A percentile compares a stretch with the other conserved stretches of the same genome.
phyloP scores from a whole-genome alignment of 2,888 invertebrate species.

The Leptura quadrifasciata region DNA sequence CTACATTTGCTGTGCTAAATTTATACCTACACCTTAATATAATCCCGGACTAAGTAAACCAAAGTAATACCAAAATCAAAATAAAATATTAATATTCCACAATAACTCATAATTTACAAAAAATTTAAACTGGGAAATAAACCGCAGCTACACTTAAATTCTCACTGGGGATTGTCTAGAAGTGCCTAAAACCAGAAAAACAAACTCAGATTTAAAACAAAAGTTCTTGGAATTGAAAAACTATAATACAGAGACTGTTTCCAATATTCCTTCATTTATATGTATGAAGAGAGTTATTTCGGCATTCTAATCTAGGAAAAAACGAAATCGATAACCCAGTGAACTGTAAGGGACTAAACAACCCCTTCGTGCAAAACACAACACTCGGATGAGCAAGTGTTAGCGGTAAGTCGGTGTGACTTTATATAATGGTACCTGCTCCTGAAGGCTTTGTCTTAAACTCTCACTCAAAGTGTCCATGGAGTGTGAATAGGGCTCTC shows the following conservation, averaged over 20 bases:
- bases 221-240: conserved; percentile 8
- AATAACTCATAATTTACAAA: no score
- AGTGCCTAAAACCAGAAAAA: not conserved
- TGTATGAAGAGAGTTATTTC: conserved; percentile 17
- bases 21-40: no score
- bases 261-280: conserved; percentile 14
- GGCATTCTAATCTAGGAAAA: conserved; percentile 29
- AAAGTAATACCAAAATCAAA: no score
- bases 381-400: conserved; percentile 35
- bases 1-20: no score
- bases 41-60: no score
- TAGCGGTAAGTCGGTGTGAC: conserved; percentile 34
- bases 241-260: conserved; percentile 12
- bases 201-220: not conserved
- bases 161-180: not conserved
- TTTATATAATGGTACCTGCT: conserved; percentile 32
- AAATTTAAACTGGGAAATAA: not conserved
- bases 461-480: conserved; percentile 51
- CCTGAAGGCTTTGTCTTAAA: conserved; percentile 52
- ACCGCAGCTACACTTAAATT: not conserved
- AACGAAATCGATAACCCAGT: conserved; percentile 16
- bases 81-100: no score
- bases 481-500: conserved; percentile 50
- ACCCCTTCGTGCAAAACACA: conserved; percentile 15
- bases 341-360: conserved; percentile 23